Base-by-base conservation (phyloP, 2,888 invertebrate genomes). In the Acronicta psi region DNA sequence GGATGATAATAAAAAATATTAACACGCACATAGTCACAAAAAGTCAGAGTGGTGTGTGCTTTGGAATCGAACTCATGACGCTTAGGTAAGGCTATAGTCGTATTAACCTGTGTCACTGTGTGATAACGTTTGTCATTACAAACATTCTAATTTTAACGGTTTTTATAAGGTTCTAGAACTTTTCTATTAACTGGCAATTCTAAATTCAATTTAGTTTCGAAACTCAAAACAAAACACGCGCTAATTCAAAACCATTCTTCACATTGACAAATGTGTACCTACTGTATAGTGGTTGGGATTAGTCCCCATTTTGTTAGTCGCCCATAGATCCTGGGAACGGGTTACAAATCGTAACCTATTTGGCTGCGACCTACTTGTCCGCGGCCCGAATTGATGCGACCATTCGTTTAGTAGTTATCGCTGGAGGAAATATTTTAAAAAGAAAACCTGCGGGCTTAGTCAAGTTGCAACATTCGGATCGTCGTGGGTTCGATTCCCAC, bases 321-420 rank as follows among this genome's bases (percentile, higher is more conserved):
- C 56, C 29, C 11, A 23, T 55, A 54, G 53, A 62, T 49, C 20
- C 49, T 50, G 38, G 37, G 23, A 49, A 54, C 49, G 14, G 11
- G 59, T 54, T 46, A 75, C 73, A 73, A 74, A 75, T 73, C 41
- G 76, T 59, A 59, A 73, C 59, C 45, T 34, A 64, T 59, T 67
- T 64, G 50, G 23, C 34, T 5, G 9, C 16, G 58, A 64, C 59
- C 51, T 47, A 65, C 34, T 38, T 58, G 18, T 53, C 36, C 38
- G 41, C 54, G n/a, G 36, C 47, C 36, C 53, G 54, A 51, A 20
- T 44, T 10, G 17, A 36, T 44, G 4, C 17, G 20, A 52, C 18
- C 41, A 60, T 57, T 66, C 51, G 57, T 62, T 69, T 36, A 46
- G 40, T 38, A n/a, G 41, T 58, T 51, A 47, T 43, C 13, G 9